Base-by-base conservation (phyloP, 1,140 invertebrate species). In the Caenorhabditis tropicalis region DNA sequence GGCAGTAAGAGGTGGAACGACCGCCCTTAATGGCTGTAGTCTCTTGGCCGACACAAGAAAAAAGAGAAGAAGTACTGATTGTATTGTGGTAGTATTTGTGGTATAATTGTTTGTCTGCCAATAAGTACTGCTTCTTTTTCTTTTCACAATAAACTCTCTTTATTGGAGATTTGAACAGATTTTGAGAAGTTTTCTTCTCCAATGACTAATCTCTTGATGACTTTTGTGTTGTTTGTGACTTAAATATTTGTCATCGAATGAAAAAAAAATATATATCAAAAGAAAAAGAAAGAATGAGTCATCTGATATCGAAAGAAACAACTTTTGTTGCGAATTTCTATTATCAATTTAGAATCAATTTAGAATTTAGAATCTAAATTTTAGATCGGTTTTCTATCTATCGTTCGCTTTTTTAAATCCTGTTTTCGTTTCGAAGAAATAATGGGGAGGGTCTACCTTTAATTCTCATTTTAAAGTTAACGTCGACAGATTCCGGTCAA, bases 11-110 rank as follows among this genome's bases (percentile, higher is more conserved):
- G 65, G 65, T 43, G 65, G 65, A 74, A 74, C 65, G 29, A 74
- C 65, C 36, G 65, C 65, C 65, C 65, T 74, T 74, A 74, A 74
- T 74, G 65, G 65, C 36, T 74, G 65, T 74, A 33, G 65, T 74
- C 65, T 74, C 65, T 16, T 36, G 24, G 29, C 31, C 58, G 31
- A 36, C 29, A 65, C 31, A 65, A 74, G 65, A 36, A 43, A 36
- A 27, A 24, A 19, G n/a, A 56, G 21, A 29, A 29, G 53, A n/a
- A 51, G 49, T n/a, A 51, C 19, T 51, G 15, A 21, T 51, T 51
- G 49, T 70, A 70, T 56, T 24, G 53, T 74, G 24, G 65, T 74
- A 7, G 65, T 74, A 24, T 33, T 74, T 24, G 65, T 46, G 65
- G 65, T 74, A 74, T 74, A 74, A 43, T 74, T 74, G 65, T 74